phyloP scores from a whole-genome alignment of 2,797 vertebrate species.

The Otolemur crassicaudatus region DNA sequence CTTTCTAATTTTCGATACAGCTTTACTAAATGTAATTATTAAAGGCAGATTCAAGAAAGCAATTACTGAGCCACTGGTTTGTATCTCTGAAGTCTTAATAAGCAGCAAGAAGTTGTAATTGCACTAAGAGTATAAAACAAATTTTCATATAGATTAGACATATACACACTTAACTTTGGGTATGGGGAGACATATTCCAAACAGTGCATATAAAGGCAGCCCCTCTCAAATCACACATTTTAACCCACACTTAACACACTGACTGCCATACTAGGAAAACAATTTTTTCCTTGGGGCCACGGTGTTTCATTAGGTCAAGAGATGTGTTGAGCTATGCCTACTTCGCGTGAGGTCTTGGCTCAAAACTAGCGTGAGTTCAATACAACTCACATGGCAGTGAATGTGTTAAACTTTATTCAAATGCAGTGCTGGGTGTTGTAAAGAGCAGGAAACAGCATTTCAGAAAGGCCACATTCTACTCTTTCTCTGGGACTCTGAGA shows the following conservation, averaged over 20 bases:
- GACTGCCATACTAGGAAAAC: too few species aligned
- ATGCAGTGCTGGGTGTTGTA: neutral
- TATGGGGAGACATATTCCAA: neutral
- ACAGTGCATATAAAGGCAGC: neutral
- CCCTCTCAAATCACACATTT: neutral
- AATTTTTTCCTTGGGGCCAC: too few species aligned
- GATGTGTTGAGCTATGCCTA: too few species aligned
- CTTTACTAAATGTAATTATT: slow-evolving; percentile 98
- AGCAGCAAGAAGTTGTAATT: slow-evolving; percentile 87
- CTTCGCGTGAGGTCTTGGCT: too few species aligned
- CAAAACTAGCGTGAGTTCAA: too few species aligned
- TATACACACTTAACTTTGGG: neutral
- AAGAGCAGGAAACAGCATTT: neutral
- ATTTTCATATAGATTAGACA: slow-evolving; percentile 63
- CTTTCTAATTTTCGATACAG: slow-evolving; percentile 92
- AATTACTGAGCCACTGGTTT: slow-evolving; percentile 96
- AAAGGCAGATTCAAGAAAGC: slow-evolving; percentile 99
- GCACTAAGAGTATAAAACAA: slow-evolving; percentile 80
- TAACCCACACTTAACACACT: neutral
- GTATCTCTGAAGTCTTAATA: slow-evolving; percentile 99
- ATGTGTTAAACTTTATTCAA: slow-evolving; percentile 1
- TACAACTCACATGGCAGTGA: too few species aligned
- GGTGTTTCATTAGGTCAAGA: too few species aligned
- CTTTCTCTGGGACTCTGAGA: neutral
- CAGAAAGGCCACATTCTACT: neutral